Conservation (phyloP, 2,797 vertebrate species). For the Bucorvus abyssinicus region DNA sequence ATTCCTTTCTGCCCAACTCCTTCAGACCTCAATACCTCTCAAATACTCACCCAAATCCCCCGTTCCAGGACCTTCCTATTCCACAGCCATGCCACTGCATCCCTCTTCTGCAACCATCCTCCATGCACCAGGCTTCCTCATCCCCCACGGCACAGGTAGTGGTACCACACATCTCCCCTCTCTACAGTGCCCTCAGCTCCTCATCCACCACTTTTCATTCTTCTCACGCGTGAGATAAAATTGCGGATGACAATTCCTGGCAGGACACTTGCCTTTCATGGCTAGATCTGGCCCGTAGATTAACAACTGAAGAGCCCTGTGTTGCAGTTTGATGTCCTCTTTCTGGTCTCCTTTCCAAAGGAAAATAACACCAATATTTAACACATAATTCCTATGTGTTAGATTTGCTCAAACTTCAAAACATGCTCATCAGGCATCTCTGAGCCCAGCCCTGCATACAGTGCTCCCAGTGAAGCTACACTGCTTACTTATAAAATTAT, state of each 20-base stretch:
- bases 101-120: not conserved
- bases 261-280: not conserved
- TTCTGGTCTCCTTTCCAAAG: not conserved
- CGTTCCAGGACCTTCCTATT: not conserved
- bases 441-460: not conserved
- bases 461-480: not conserved
- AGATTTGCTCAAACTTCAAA: not conserved
- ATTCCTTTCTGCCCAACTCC: not conserved
- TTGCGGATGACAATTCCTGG: not conserved
- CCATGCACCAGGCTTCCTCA: not conserved
- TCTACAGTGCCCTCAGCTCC: not conserved
- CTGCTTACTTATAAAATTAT: slow-evolving; percentile 27
- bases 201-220: not conserved
- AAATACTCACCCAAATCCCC: not conserved
- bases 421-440: not conserved
- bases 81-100: not conserved
- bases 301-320: not conserved
- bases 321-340: not conserved
- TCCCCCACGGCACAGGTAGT: not conserved
- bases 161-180: not conserved
- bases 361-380: not conserved
- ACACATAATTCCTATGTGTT: not conserved
- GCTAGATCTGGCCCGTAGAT: not conserved
- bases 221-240: not conserved
- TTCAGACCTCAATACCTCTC: not conserved